These are phyloP conservation scores for Heterotilapia buettikoferi DNA, from an alignment of 2,113 vertebrate species.

Conservation along the genomic window DNA sequence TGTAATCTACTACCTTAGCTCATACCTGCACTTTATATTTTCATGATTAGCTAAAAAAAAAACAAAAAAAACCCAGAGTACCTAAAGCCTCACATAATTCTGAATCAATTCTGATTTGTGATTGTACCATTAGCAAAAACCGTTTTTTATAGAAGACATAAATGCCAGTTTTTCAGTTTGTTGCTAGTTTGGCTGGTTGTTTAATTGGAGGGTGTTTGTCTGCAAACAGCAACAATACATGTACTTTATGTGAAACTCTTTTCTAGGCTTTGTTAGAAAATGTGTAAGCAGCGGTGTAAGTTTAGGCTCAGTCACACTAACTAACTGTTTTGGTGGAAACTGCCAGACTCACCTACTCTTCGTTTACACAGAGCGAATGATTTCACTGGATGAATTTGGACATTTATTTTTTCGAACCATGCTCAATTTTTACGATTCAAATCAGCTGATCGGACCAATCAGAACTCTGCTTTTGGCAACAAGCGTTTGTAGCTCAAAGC, in stretches of 20 bases:
- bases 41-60: neutral
- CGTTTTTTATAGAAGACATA: neutral
- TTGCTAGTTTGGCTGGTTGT: neutral
- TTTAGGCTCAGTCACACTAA: neutral
- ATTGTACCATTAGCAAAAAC: fast-evolving
- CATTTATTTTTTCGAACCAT: neutral
- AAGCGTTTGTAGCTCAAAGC: neutral
- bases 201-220: neutral
- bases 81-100: neutral
- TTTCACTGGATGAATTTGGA: neutral
- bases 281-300: neutral
- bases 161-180: neutral
- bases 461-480: neutral
- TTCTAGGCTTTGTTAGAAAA: neutral
- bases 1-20: neutral
- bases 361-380: neutral
- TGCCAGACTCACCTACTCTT: neutral
- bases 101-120: neutral
- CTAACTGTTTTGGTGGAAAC: neutral
- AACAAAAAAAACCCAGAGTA: neutral
- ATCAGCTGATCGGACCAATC: neutral
- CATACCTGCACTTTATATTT: neutral
- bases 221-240: neutral
- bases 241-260: neutral
- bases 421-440: neutral